These are phyloP conservation scores for Galeopsomyia nigrocyanea DNA, from an alignment of 2,888 invertebrate species.

Conservation along the genomic window DNA sequence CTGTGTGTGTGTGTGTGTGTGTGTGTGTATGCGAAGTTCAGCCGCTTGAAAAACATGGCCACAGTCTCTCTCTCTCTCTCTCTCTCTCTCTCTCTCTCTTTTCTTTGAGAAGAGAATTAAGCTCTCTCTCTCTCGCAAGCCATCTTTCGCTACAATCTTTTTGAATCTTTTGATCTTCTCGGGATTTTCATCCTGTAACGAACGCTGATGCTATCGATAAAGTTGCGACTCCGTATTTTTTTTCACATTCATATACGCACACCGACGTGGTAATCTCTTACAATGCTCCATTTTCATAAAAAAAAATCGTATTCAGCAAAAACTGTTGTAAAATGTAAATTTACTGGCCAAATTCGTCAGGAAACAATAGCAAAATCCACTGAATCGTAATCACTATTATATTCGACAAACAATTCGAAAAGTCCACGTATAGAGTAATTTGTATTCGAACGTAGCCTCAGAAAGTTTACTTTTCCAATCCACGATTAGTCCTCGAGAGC, in stretches of 20 bases:
- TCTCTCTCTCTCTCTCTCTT: background rate
- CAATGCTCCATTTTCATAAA: too few relatives aligned
- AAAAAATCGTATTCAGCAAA: too few relatives aligned
- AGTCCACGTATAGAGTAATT: conserved; percentile 4
- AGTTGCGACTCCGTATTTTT: background rate
- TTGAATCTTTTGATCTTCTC: conserved; percentile 34
- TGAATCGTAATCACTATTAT: too few relatives aligned
- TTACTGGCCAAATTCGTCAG: too few relatives aligned
- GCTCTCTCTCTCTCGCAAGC: too few relatives aligned
- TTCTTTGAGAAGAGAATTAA: conserved; percentile 41
- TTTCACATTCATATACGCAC: background rate
- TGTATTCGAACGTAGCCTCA: conserved; percentile 14
- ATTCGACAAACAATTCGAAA: too few relatives aligned
- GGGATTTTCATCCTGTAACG: conserved; percentile 9
- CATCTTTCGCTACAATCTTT: conserved; percentile 9
- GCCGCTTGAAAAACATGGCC: conserved; percentile 37
- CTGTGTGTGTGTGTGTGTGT: background rate
- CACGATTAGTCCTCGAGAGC: background rate
- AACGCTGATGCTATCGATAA: conserved; percentile 1
- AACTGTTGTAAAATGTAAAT: too few relatives aligned
- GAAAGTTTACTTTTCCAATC: background rate
- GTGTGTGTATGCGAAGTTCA: conserved; percentile 29
- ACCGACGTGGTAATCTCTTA: too few relatives aligned
- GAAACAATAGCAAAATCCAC: too few relatives aligned
- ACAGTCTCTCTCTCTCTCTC: background rate